These are phyloP conservation scores for Caiman crocodilus DNA, from an alignment of 2,797 vertebrate species.

Conservation along the genomic window DNA sequence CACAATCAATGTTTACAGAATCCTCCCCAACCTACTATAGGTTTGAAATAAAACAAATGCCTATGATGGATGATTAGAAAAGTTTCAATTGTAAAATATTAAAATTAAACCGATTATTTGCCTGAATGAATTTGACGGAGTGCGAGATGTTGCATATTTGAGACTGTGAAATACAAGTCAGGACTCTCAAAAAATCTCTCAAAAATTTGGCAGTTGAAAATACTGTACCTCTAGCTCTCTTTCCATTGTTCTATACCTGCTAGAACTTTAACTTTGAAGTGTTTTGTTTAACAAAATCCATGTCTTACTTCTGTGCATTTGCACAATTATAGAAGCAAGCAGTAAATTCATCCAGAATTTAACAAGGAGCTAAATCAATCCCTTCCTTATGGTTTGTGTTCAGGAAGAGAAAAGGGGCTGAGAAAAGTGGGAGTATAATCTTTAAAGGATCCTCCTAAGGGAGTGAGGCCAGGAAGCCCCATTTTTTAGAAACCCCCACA, in stretches of 20 bases:
- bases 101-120: slow-evolving; percentile 59
- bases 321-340: neutral
- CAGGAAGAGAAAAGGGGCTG: neutral
- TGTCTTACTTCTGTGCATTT: slow-evolving; percentile 60
- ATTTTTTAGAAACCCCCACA: neutral
- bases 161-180: slow-evolving; percentile 60
- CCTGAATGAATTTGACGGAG: slow-evolving; percentile 64
- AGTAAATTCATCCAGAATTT: slow-evolving; percentile 26
- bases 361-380: neutral
- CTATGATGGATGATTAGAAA: slow-evolving; percentile 67
- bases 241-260: slow-evolving; percentile 60
- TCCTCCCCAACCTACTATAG: slow-evolving; percentile 39
- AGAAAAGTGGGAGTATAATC: neutral
- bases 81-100: slow-evolving; percentile 72
- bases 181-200: slow-evolving; percentile 70
- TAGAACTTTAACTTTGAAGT: slow-evolving; percentile 9
- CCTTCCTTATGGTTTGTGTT: neutral
- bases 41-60: slow-evolving; percentile 41
- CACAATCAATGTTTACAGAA: slow-evolving; percentile 61
- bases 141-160: slow-evolving; percentile 69
- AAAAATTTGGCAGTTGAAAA: slow-evolving; percentile 63
- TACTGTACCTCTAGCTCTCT: slow-evolving; percentile 34
- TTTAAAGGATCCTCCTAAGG: slow-evolving; percentile 33
- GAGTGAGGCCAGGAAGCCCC: neutral
- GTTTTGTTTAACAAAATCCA: slow-evolving; percentile 46